Percentiles rank a stretch among this genome's conserved stretches.
Conservation (phyloP, 2,113 vertebrate genomes). For the Brachionichthys hirsutus region DNA sequence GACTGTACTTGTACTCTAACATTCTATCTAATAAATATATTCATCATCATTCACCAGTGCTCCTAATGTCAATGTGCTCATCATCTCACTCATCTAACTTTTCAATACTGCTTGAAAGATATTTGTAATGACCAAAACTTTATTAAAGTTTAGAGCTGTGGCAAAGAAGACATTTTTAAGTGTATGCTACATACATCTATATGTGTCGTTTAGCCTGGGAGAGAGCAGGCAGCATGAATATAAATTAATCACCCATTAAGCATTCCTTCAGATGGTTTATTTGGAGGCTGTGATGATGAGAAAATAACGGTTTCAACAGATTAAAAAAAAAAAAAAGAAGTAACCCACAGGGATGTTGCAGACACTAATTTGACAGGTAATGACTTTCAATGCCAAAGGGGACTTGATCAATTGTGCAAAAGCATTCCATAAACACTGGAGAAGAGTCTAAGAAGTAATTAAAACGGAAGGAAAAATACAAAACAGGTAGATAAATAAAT, state of each 20-base stretch:
- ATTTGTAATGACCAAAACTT: not conserved
- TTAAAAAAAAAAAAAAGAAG: slow-evolving; percentile 19
- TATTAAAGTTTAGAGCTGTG: too few relatives aligned
- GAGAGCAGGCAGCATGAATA: slow-evolving; percentile 22
- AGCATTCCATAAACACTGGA: slow-evolving; percentile 29
- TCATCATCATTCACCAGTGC: too few relatives aligned
- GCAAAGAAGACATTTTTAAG: too few relatives aligned
- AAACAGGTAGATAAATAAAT: slow-evolving; percentile 27
- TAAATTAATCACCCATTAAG: slow-evolving; percentile 41
- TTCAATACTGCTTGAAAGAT: not conserved
- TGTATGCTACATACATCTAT: too few relatives aligned
- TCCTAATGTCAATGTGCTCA: too few relatives aligned
- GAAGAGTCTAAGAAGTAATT: slow-evolving; percentile 65
- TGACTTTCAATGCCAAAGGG: slow-evolving; percentile 45
- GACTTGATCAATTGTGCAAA: slow-evolving; percentile 36
- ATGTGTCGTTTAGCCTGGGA: slow-evolving; percentile 11
- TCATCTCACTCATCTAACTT: too few relatives aligned
- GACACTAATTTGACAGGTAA: slow-evolving; percentile 65
- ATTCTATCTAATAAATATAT: too few relatives aligned
- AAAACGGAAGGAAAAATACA: slow-evolving; percentile 47
- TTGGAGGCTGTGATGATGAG: slow-evolving; percentile 25
- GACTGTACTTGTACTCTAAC: too few relatives aligned
- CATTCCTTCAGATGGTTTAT: slow-evolving; percentile 35
- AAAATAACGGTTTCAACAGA: slow-evolving; percentile 37
- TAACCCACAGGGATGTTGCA: slow-evolving; percentile 55